Base-by-base conservation (phyloP, 2,797 vertebrate species). In the Falco columbarius region DNA sequence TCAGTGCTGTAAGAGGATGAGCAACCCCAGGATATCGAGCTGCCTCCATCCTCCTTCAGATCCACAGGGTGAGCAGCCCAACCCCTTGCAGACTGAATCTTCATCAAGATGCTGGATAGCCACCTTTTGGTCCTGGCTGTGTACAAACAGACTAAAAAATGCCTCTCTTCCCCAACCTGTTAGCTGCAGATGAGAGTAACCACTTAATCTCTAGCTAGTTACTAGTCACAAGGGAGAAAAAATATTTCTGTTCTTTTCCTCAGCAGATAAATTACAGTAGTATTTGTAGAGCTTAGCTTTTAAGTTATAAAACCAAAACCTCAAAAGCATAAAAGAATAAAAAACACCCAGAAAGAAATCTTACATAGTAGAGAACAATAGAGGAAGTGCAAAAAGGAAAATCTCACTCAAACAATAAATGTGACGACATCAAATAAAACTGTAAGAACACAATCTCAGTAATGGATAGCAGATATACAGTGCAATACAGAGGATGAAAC, bases 331-430 rank as follows among this genome's bases (percentile, higher is more conserved):
- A 70, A 44, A 5, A 77, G 65, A 81, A 70, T 21, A 27, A 58
- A 83, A 91, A 81, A 18, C 1, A 65, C 2, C 3, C 7, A 20
- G 32, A 36, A 89, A 75, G 24, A 36, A 75, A 61, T 52, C 8
- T 49, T 63, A 24, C 12, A 7, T 10, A 65, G 18, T 6, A 52
- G 24, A 75, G 15, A 75, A 38, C 8, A 63, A 17, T 2, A 70
- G 22, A 82, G 16, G 4, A 62, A n/a, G 6, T 27, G 19, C n/a
- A 58, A 92, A 44, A 29, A 40, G 15, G 11, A 93, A 89, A 89
- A 6, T 9, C 2, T 54, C 23, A 73, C 29, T 14, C 0, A 0
- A 87, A 24, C 19, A 84, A 36, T 52, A 62, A 68, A 65, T 30
- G 19, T 0, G 2, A 51, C 19, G 51, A n/a, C 63, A 93, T 67